These are phyloP conservation scores for Limanda limanda DNA, from an alignment of 2,113 vertebrate genomes.

Conservation along the genomic window DNA sequence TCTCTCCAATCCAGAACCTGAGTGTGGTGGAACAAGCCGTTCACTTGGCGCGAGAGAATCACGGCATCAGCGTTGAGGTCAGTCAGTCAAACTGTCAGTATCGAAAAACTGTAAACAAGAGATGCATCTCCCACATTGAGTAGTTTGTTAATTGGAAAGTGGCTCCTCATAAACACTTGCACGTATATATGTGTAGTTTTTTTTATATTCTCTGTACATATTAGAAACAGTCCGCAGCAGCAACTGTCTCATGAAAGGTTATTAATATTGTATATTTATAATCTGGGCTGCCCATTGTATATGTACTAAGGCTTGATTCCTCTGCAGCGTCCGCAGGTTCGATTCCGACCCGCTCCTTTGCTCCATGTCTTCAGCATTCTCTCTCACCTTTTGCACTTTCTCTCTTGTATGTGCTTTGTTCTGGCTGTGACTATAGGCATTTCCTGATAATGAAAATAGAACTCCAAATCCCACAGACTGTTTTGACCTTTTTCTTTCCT, in stretches of 20 bases:
- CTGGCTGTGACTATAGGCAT: not conserved
- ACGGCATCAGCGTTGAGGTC: conserved; percentile 79
- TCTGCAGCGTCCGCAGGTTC: too few species aligned
- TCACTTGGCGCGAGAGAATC: conserved; percentile 81
- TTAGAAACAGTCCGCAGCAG: too few species aligned
- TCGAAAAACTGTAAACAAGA: not conserved
- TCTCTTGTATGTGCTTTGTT: not conserved
- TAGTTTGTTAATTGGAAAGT: not conserved
- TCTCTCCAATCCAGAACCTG: conserved; percentile 92
- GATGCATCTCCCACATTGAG: not conserved
- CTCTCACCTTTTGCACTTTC: not conserved
- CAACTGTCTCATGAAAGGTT: too few species aligned
- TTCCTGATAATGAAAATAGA: not conserved
- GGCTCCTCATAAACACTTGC: not conserved
- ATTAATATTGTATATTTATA: too few species aligned
- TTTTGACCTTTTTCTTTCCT: not conserved
- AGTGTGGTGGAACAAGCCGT: conserved; percentile 88
- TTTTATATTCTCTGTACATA: too few species aligned
- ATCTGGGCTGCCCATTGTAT: too few species aligned
- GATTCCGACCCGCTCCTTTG: too few species aligned
- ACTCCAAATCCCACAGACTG: not conserved
- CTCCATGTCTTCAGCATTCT: too few species aligned
- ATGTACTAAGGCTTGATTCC: not conserved
- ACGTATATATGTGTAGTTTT: too few species aligned
- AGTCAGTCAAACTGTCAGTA: conserved; percentile 13